phyloP scores from a whole-genome alignment of 2,888 invertebrate genomes.

The Hecatera dysodea region DNA sequence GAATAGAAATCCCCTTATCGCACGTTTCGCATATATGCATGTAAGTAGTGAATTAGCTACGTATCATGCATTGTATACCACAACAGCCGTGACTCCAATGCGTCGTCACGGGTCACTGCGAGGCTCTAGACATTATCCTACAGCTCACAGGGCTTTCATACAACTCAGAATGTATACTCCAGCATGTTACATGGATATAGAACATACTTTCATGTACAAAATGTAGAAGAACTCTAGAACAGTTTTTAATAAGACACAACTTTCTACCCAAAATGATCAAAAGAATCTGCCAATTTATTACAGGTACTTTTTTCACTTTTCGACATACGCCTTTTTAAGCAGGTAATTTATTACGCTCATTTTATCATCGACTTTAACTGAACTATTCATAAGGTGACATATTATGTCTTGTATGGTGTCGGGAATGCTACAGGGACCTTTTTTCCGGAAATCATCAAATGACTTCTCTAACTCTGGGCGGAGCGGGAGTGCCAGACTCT shows the following conservation, averaged over 20 bases:
- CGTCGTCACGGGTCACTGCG: slow-evolving; percentile 80
- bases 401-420: not conserved
- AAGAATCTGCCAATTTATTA: not conserved
- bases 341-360: not conserved
- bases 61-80: slow-evolving; percentile 58
- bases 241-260: not conserved
- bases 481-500: no score
- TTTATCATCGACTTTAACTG: not conserved
- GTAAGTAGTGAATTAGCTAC: slow-evolving; percentile 52
- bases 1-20: slow-evolving; percentile 45
- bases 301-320: not conserved
- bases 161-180: slow-evolving; percentile 14
- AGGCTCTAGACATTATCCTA: slow-evolving; percentile 65
- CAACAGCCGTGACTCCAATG: slow-evolving; percentile 77
- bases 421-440: not conserved
- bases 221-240: not conserved
- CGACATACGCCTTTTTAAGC: not conserved
- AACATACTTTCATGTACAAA: not conserved
- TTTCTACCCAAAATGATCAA: not conserved
- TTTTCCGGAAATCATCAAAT: no score
- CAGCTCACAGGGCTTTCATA: slow-evolving; percentile 53
- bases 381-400: not conserved
- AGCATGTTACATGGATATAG: not conserved
- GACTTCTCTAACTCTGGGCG: no score
- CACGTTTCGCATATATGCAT: slow-evolving; percentile 38